These are phyloP conservation scores for Phaedon cochleariae DNA, from an alignment of 2,888 invertebrate genomes.

Conservation along the genomic window DNA sequence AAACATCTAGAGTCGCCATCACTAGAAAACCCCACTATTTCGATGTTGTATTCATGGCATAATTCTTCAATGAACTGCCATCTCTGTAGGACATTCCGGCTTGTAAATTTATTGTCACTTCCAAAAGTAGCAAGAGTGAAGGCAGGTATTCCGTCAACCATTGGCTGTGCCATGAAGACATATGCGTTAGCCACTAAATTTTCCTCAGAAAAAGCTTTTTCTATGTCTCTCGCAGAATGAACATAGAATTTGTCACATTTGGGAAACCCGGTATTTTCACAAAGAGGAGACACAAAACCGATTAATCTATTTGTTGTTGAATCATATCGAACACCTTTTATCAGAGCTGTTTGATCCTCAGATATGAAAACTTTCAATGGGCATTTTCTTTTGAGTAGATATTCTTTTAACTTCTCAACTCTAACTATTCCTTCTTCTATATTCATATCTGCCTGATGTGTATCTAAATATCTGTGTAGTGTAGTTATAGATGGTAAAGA, in stretches of 20 bases:
- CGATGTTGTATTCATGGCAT: conserved; percentile 25
- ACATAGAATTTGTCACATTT: no score
- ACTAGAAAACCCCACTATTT: conserved; percentile 34
- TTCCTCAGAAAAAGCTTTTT: no score
- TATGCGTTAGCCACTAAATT: conserved; percentile 22
- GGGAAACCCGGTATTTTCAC: no score
- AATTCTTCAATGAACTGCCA: conserved; percentile 28
- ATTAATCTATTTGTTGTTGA: no score
- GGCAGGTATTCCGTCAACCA: conserved; percentile 26
- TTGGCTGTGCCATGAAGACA: conserved; percentile 35
- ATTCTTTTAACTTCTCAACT: no score
- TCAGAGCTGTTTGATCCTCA: no score
- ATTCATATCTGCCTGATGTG: neutral
- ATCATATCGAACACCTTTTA: no score
- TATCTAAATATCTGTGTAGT: conserved; percentile 1
- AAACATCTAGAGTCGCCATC: conserved; percentile 40
- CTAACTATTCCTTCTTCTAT: no score
- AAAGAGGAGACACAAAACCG: no score
- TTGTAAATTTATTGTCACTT: conserved; percentile 28
- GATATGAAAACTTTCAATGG: no score
- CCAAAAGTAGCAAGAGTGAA: conserved; percentile 36
- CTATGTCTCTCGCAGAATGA: no score
- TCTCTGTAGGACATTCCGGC: conserved; percentile 23
- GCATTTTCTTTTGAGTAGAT: no score
- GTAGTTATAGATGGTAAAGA: conserved; percentile 5